Percentiles rank a stretch among this genome's conserved stretches.
Conservation (phyloP, 2,888 invertebrate genomes). For the Limnephilus lunatus region DNA sequence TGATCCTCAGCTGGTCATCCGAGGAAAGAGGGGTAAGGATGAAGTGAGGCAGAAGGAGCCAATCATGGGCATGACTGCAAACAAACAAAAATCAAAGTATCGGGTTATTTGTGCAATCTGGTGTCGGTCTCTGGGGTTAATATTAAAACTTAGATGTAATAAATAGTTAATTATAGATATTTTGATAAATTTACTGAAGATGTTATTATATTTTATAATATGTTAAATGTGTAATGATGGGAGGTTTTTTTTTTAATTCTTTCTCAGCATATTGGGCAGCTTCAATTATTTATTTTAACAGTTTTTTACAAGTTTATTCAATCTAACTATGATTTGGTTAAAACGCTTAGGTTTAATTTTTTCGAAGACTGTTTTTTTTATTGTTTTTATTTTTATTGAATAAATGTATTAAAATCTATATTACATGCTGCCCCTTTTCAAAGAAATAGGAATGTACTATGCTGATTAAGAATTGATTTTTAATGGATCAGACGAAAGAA, state of each 20-base stretch:
- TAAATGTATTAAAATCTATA: conserved; percentile 34
- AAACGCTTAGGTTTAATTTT: conserved; percentile 43
- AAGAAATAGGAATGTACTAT: conserved; percentile 44
- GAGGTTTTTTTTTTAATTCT: conserved; percentile 62
- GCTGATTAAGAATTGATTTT: conserved; percentile 63
- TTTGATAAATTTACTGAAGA: conserved; percentile 59
- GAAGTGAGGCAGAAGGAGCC: conserved; percentile 67
- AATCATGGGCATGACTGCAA: conserved; percentile 75
- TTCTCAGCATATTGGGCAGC: conserved; percentile 61
- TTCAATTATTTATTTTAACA: conserved; percentile 62
- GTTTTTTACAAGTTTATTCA: conserved; percentile 57
- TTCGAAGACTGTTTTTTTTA: conserved; percentile 50
- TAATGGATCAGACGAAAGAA: conserved; percentile 61
- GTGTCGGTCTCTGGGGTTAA: conserved; percentile 80
- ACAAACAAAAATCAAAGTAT: conserved; percentile 79
- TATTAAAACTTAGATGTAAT: conserved; percentile 60
- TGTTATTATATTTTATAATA: conserved; percentile 64
- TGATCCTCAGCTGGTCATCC: neutral
- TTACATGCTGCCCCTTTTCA: conserved; percentile 47
- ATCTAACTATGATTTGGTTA: conserved; percentile 51
- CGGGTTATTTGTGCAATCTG: conserved; percentile 92
- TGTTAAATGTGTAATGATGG: conserved; percentile 54
- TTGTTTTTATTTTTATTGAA: conserved; percentile 28
- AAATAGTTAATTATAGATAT: conserved; percentile 63
- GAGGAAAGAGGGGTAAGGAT: conserved; percentile 12